A percentile compares a stretch with the other conserved stretches of the same genome.
These are phyloP conservation scores for Chromis chromis DNA, from an alignment of 2,797 vertebrate genomes.

Conservation along the genomic window DNA sequence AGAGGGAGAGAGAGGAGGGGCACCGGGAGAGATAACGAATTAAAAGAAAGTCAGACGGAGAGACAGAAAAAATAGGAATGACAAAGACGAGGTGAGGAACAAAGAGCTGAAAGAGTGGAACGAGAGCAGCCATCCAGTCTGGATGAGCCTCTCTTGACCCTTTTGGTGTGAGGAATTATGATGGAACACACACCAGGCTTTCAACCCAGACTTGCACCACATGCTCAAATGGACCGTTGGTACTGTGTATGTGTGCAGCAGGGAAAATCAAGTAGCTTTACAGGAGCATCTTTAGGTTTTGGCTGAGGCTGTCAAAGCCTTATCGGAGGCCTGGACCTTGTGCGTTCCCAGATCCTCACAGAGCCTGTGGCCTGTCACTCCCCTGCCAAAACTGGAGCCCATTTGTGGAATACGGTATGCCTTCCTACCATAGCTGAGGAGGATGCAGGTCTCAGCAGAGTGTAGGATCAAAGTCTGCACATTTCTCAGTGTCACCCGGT, in stretches of 20 bases:
- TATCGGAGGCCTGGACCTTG: constrained; percentile 34
- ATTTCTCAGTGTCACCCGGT: constrained; percentile 61
- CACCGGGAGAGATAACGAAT: constrained; percentile 37
- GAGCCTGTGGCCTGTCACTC: constrained; percentile 68
- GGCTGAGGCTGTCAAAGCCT: constrained; percentile 49
- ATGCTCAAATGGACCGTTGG: constrained; percentile 52
- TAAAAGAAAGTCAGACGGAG: constrained; percentile 35
- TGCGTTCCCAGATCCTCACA: constrained; percentile 53
- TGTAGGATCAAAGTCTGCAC: constrained; percentile 70
- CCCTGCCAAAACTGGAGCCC: constrained; percentile 76
- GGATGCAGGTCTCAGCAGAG: constrained; percentile 44
- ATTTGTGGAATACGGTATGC: constrained; percentile 72
- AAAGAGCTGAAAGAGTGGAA: constrained; percentile 45
- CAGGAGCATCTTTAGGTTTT: constrained; percentile 54
- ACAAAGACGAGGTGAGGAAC: constrained; percentile 10
- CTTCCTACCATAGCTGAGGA: constrained; percentile 31
- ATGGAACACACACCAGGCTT: constrained; percentile 48
- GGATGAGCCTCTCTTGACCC: constrained; percentile 67
- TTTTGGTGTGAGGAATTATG: constrained; percentile 47
- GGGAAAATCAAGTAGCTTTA: constrained; percentile 47
- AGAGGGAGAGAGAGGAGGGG: constrained; percentile 24
- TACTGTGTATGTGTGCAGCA: neutral
- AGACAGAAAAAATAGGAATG: constrained; percentile 17
- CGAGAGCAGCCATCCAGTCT: constrained; percentile 42
- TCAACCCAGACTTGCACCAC: constrained; percentile 52